A percentile compares a stretch with the other conserved stretches of the same genome.
These are phyloP conservation scores for Elaeidobius kamerunicus DNA, from an alignment of 2,888 invertebrate species.

Conservation along the genomic window DNA sequence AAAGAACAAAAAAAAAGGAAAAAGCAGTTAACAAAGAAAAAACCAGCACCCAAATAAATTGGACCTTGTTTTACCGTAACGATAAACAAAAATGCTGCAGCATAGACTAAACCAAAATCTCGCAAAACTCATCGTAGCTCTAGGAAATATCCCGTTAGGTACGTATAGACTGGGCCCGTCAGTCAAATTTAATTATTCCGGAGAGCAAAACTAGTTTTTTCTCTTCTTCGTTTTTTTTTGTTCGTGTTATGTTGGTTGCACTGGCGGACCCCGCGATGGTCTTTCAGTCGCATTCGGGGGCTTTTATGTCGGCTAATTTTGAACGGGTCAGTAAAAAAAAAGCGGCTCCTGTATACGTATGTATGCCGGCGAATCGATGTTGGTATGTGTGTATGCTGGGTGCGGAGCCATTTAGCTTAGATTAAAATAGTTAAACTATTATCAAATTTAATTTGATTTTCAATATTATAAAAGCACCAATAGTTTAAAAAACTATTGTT, in stretches of 20 bases:
- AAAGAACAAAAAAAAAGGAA: no score
- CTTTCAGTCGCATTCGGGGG: conserved; percentile 32
- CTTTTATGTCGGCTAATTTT: conserved; percentile 31
- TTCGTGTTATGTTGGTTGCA: conserved; percentile 29
- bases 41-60: no score
- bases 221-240: conserved; percentile 16
- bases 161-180: conserved; percentile 29
- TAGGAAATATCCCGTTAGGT: conserved; percentile 31
- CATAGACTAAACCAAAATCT: neutral
- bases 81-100: conserved; percentile 12
- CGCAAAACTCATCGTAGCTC: conserved; percentile 2
- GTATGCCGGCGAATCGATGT: conserved; percentile 15
- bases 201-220: conserved; percentile 31
- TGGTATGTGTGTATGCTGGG: conserved; percentile 9
- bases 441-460: conserved; percentile 19
- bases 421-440: conserved; percentile 14
- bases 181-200: conserved; percentile 32
- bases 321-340: conserved; percentile 24
- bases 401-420: conserved; percentile 12
- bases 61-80: conserved; percentile 10
- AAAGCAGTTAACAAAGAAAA: no score
- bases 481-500: no score
- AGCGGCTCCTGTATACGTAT: no score
- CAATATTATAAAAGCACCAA: no score
- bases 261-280: conserved; percentile 24